A percentile compares a stretch with the other conserved stretches of the same genome.
phyloP scores from a whole-genome alignment of 1,140 invertebrate species.

The Gryllus bimaculatus region DNA sequence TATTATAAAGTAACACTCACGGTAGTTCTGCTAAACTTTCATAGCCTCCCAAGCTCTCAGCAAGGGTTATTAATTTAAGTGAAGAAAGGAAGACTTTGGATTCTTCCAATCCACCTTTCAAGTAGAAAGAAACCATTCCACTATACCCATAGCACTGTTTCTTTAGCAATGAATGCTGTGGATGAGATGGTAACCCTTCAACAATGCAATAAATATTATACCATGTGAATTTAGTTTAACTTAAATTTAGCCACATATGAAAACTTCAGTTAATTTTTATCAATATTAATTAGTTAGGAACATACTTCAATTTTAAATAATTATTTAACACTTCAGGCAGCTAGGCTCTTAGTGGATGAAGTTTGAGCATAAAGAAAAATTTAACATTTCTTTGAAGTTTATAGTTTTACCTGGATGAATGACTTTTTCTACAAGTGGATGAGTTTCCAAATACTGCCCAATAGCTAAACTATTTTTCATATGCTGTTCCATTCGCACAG shows the following conservation, averaged over 20 bases:
- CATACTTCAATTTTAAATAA: too few species aligned
- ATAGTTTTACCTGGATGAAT: slow-evolving; percentile 30
- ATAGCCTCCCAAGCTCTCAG: slow-evolving; percentile 92
- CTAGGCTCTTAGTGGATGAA: too few species aligned
- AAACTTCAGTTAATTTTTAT: too few species aligned
- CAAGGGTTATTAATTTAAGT: slow-evolving; percentile 78
- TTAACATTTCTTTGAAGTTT: not conserved
- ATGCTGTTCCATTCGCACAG: slow-evolving; percentile 84
- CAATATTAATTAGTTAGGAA: too few species aligned
- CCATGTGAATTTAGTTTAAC: too few species aligned
- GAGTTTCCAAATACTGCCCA: slow-evolving; percentile 68
- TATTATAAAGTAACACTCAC: slow-evolving; percentile 43
- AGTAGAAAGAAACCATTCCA: slow-evolving; percentile 85
- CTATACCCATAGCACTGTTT: slow-evolving; percentile 82
- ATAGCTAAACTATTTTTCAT: slow-evolving; percentile 66
- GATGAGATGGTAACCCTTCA: slow-evolving; percentile 71
- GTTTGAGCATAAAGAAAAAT: too few species aligned
- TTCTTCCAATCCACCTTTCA: slow-evolving; percentile 68
- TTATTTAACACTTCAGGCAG: too few species aligned
- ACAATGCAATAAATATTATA: not conserved
- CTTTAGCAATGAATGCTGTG: slow-evolving; percentile 75
- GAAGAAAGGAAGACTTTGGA: slow-evolving; percentile 65
- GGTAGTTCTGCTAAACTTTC: slow-evolving; percentile 84
- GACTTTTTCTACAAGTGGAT: slow-evolving; percentile 40
- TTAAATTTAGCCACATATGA: too few species aligned